Percentiles rank a stretch among this genome's conserved stretches.
Evolutionary conservation across 2,797 vertebrate genomes (phyloP).

Genomic region (Xenopus petersii): DNA sequence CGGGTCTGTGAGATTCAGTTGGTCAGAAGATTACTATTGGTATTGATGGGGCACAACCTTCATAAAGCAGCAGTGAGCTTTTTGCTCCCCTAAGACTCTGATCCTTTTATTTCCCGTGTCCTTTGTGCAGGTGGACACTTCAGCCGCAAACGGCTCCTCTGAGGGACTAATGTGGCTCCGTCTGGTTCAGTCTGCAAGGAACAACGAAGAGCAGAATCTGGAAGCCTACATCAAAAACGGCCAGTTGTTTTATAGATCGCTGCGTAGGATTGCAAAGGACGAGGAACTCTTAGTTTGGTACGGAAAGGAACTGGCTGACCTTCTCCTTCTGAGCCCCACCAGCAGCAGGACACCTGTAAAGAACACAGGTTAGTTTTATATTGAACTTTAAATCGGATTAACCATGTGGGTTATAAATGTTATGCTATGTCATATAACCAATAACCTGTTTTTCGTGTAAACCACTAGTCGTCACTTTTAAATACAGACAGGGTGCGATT

Average conservation of each 20-base stretch:
- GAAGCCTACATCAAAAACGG: conserved; percentile 97
- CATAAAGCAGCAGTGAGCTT: conserved; percentile 24
- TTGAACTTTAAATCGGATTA: too few species aligned
- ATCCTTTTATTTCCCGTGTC: not conserved
- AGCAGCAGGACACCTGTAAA: conserved; percentile 69
- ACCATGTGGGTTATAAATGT: conserved; percentile 62
- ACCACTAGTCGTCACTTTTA: too few species aligned
- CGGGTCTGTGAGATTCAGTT: conserved; percentile 37
- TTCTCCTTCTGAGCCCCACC: conserved; percentile 80
- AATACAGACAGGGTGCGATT: too few species aligned
- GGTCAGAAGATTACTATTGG: conserved; percentile 30
- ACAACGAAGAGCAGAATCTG: conserved; percentile 92
- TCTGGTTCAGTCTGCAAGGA: conserved; percentile 89
- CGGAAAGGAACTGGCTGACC: conserved; percentile 87
- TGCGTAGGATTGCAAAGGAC: conserved; percentile 91
- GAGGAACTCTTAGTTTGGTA: conserved; percentile 97
- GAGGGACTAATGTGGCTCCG: conserved; percentile 95
- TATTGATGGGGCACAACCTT: conserved; percentile 27
- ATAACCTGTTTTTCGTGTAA: too few species aligned
- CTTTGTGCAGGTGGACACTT: conserved; percentile 85
- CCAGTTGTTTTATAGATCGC: conserved; percentile 91
- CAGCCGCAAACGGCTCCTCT: conserved; percentile 86
- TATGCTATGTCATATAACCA: too few species aligned
- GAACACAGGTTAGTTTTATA: conserved; percentile 61
- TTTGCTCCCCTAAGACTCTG: conserved; percentile 17